Conservation (phyloP, 2,113 vertebrate genomes). For the Cryptomyrus ogoouensis region DNA sequence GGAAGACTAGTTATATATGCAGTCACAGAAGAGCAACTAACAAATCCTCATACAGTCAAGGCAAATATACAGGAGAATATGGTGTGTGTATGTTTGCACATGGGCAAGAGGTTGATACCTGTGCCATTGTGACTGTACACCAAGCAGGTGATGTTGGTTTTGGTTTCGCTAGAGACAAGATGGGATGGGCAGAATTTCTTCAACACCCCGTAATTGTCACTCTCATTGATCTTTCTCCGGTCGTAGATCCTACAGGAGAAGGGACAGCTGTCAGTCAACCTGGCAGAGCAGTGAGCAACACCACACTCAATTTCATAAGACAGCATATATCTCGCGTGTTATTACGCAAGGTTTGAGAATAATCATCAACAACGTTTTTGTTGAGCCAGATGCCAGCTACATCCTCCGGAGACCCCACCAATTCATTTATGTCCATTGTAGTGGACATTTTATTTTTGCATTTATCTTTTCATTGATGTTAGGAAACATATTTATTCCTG, state of each 20-base stretch:
- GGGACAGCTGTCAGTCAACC: neutral
- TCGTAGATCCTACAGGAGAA: conserved; percentile 78
- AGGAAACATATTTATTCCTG: no score
- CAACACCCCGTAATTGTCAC: conserved; percentile 87
- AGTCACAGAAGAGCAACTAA: neutral
- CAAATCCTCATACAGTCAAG: neutral
- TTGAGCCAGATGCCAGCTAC: neutral
- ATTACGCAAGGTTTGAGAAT: neutral
- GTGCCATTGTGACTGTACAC: conserved; percentile 93
- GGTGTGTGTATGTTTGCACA: conserved; percentile 20
- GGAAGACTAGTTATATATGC: neutral
- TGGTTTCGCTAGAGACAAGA: conserved; percentile 88
- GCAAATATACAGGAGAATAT: neutral
- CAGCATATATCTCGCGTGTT: neutral
- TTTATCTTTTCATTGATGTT: no score
- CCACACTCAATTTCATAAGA: neutral
- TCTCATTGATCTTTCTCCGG: conserved; percentile 90
- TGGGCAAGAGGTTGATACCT: conserved; percentile 51
- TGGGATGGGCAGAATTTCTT: conserved; percentile 96
- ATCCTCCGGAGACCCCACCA: no score
- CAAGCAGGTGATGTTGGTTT: conserved; percentile 94
- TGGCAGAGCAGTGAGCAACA: neutral
- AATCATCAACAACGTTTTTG: neutral
- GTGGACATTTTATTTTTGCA: no score
- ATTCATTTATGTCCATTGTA: no score